Evolutionary conservation across 1,140 invertebrate genomes (phyloP).

Genomic region (Piezodorus guildinii): DNA sequence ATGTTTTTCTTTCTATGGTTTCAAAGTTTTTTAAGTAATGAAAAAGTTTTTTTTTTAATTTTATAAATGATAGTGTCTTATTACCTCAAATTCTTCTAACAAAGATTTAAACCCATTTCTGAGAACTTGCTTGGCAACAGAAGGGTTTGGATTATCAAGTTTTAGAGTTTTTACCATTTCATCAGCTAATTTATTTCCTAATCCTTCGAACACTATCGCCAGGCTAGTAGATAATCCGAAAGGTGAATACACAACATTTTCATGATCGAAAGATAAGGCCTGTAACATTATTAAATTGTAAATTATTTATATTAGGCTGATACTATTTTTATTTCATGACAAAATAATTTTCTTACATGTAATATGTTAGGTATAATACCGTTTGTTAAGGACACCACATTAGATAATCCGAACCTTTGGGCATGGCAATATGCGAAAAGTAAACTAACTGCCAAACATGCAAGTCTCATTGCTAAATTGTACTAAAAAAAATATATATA

Average conservation of each 20-base stretch:
- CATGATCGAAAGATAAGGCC: slow-evolving; percentile 23
- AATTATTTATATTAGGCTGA: neutral
- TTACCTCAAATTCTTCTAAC: slow-evolving; percentile 29
- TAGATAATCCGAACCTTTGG: slow-evolving; percentile 18
- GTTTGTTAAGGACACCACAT: slow-evolving; percentile 27
- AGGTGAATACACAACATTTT: slow-evolving; percentile 31
- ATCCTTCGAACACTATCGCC: slow-evolving; percentile 30
- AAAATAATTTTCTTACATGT: slow-evolving; percentile 20
- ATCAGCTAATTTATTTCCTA: slow-evolving; percentile 26
- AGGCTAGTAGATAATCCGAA: slow-evolving; percentile 31
- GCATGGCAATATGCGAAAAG: neutral
- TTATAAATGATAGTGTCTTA: neutral
- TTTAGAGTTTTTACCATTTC: slow-evolving; percentile 28
- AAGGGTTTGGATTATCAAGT: slow-evolving; percentile 15
- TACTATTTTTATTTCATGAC: neutral
- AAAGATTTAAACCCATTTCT: slow-evolving; percentile 28
- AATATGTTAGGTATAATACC: slow-evolving; percentile 27
- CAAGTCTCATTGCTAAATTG: too few species aligned
- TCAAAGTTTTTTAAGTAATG: neutral
- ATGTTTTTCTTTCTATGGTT: slow-evolving; percentile 12
- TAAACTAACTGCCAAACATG: too few species aligned
- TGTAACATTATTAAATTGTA: neutral
- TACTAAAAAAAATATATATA: too few species aligned
- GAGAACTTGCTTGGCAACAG: slow-evolving; percentile 23
- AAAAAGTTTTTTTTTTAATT: too few species aligned